Evolutionary conservation across 2,113 vertebrate genomes (phyloP).

Genomic region (Perca schrenkii): DNA sequence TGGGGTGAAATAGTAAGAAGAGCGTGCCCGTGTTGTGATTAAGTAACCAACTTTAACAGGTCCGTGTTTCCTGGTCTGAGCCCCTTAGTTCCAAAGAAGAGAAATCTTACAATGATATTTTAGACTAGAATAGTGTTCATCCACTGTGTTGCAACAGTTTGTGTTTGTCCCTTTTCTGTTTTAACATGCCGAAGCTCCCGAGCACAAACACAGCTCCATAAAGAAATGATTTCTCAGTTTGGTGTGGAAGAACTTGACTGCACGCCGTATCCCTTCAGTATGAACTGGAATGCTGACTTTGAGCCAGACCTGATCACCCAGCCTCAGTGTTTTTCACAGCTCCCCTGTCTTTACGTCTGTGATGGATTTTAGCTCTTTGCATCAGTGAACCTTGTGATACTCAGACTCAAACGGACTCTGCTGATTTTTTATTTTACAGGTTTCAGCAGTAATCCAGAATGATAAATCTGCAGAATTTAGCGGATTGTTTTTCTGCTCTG

Average conservation of each 20-base stretch:
- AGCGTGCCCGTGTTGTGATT: too few relatives aligned
- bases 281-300: background rate
- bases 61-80: background rate
- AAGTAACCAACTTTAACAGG: too few relatives aligned
- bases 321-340: background rate
- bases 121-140: background rate
- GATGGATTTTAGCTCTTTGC: background rate
- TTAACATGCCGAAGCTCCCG: too few relatives aligned
- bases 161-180: background rate
- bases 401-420: too few relatives aligned
- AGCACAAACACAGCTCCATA: background rate
- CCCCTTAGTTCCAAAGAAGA: too few relatives aligned
- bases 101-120: background rate
- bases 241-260: background rate
- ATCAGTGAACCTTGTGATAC: too few relatives aligned
- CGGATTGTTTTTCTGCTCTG: too few relatives aligned
- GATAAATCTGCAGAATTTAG: too few relatives aligned
- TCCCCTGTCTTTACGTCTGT: background rate
- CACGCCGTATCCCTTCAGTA: background rate
- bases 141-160: background rate
- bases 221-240: background rate
- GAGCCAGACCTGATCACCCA: background rate
- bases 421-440: too few relatives aligned
- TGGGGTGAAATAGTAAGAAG: too few relatives aligned
- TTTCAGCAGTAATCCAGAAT: too few relatives aligned